phyloP scores from a whole-genome alignment of 1,140 invertebrate genomes.

The Stegodyphus dumicola region DNA sequence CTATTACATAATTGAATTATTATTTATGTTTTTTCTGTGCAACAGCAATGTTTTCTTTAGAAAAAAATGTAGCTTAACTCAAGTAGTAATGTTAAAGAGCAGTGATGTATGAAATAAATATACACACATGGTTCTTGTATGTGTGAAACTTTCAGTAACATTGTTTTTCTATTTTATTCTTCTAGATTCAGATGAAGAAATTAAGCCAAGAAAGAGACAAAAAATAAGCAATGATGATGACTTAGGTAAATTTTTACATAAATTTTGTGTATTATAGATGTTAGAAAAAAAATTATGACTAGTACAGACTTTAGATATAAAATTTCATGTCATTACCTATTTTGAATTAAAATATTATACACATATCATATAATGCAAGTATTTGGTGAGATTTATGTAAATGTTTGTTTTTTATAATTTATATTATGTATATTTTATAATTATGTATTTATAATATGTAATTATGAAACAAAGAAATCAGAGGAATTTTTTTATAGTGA shows the following conservation, averaged over 20 bases:
- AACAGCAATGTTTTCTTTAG: too few species aligned
- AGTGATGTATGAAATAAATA: neutral
- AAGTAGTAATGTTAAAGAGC: neutral
- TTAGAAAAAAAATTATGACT: neutral
- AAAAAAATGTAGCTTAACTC: neutral
- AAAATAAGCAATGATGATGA: neutral
- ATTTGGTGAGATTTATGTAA: too few species aligned
- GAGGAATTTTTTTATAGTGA: too few species aligned
- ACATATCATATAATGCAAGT: neutral
- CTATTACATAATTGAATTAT: too few species aligned
- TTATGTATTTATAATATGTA: too few species aligned
- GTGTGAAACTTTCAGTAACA: neutral
- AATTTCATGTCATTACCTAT: neutral
- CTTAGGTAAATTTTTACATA: conserved; percentile 5
- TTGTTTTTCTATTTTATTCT: neutral
- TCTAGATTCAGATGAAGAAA: conserved; percentile 40
- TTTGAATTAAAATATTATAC: neutral
- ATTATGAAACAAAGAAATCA: too few species aligned
- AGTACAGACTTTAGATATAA: neutral
- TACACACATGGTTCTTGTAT: neutral
- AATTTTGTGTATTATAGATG: neutral
- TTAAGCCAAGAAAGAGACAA: conserved; percentile 4
- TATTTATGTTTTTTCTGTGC: too few species aligned
- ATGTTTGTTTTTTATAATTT: neutral
- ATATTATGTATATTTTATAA: too few species aligned